Base-by-base conservation (phyloP, 2,113 vertebrate species). In the Cololabis saira region DNA sequence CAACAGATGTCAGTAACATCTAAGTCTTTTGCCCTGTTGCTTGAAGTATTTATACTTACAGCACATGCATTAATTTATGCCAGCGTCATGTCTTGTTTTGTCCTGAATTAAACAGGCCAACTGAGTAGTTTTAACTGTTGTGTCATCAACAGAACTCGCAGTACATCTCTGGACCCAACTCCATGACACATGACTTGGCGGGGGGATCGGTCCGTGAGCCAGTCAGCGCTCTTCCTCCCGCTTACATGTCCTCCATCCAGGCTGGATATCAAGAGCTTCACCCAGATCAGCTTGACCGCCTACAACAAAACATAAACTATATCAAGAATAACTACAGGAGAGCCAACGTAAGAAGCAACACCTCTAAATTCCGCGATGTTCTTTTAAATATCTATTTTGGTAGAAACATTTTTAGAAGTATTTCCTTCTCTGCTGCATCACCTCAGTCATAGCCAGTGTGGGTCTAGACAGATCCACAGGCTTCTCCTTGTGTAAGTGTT, bases 121-220 rank as follows among this genome's bases (percentile, higher is more conserved):
- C 19, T 41, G 12, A 33, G 2, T 11, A 2, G 3, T 55, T 57
- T 43, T 24, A 48, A 54, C 30, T n/a, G 22, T 42, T 37, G 1
- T 30, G 16, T 33, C 8, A 24, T 69, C 45, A 69, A 21, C 89
- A 97, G 96, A 96, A 95, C 78, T 96, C 95, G 15, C 89, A 93
- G 69, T 93, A 93, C 64, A 77, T 93, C 16, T 98, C 96, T 2
- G 95, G 94, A 64, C 94, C 92, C 21, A 94, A 91, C 87, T 96
- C 95, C 21, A 41, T 91, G 57, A 92, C 76, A 78, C 93, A 93
- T 0, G 95, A 97, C 57, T 81, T 91, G 17, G 81, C 88, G 5
- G 92, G 89, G 1, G 33, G 84, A 48, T 86, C 90, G 37, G 87
- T 88, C 48, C 91, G 91, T 65, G 95, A 97, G 3, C 54, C 85